These are phyloP conservation scores for Anguilla pacifica DNA, from an alignment of 2,797 vertebrate genomes.

Conservation along the genomic window DNA sequence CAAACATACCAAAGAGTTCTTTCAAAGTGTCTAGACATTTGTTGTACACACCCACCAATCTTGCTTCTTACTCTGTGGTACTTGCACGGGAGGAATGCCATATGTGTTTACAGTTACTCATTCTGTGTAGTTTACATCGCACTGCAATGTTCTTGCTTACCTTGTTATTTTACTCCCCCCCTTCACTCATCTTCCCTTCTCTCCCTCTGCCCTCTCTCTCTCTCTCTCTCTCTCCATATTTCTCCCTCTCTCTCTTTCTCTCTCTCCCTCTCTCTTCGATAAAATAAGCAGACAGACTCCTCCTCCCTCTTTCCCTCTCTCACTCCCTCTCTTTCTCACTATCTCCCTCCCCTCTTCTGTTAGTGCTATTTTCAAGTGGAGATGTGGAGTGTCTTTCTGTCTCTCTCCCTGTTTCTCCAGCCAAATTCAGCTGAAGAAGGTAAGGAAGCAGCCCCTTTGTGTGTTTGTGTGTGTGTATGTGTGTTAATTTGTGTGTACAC, in stretches of 20 bases:
- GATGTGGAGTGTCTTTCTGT: conserved; percentile 79
- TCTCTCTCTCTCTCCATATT: conserved; percentile 52
- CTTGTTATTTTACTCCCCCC: conserved; percentile 48
- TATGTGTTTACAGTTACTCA: background rate
- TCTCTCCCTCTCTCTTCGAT: conserved; percentile 56
- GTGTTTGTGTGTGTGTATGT: conserved; percentile 7
- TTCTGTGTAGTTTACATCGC: background rate
- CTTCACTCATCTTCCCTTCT: conserved; percentile 46
- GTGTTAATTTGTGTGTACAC: conserved; percentile 10
- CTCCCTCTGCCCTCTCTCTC: conserved; percentile 32
- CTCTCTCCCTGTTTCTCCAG: conserved; percentile 74
- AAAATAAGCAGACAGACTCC: conserved; percentile 71
- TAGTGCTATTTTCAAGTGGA: conserved; percentile 74
- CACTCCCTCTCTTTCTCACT: conserved; percentile 60
- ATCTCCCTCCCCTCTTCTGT: conserved; percentile 48
- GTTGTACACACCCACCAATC: conserved; percentile 59
- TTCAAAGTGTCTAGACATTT: conserved; percentile 63
- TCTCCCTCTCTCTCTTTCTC: conserved; percentile 59
- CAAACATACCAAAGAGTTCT: conserved; percentile 21
- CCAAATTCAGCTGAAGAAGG: conserved; percentile 78
- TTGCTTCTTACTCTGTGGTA: conserved; percentile 54
- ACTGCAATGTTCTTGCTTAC: conserved; percentile 12
- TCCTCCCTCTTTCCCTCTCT: conserved; percentile 57
- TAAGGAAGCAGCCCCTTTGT: conserved; percentile 62
- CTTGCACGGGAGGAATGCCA: background rate